Evolutionary conservation across 2,888 invertebrate species (phyloP).

Genomic region (Tricholauxania praeusta): DNA sequence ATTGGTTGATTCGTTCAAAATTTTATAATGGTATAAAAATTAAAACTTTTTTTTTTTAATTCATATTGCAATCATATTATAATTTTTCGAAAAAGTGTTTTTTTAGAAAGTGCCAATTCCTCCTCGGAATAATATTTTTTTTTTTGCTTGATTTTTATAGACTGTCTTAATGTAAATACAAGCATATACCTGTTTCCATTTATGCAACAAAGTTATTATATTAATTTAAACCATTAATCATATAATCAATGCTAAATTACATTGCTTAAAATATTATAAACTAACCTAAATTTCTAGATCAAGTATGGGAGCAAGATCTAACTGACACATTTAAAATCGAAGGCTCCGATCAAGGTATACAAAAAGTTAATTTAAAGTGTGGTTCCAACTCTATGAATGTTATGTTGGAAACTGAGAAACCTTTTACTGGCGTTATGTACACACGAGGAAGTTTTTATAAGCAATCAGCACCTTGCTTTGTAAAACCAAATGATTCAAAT

Average conservation of each 20-base stretch:
- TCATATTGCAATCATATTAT: too few species aligned
- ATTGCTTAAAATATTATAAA: too few species aligned
- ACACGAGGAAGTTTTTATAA: constrained; percentile 74
- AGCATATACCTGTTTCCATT: too few species aligned
- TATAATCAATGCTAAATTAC: too few species aligned
- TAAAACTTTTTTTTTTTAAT: too few species aligned
- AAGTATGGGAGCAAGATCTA: constrained; percentile 69
- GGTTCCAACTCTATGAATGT: constrained; percentile 72
- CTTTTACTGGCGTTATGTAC: constrained; percentile 74
- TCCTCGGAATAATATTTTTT: too few species aligned
- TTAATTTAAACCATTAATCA: too few species aligned
- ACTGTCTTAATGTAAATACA: background rate
- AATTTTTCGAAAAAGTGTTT: too few species aligned
- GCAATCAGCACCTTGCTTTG: constrained; percentile 71
- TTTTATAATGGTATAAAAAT: too few species aligned
- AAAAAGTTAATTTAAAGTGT: constrained; percentile 72
- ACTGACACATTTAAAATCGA: constrained; percentile 72
- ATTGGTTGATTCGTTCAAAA: too few species aligned
- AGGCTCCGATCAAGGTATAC: constrained; percentile 71
- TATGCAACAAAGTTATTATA: background rate
- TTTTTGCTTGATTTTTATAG: too few species aligned
- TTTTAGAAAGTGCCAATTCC: too few species aligned
- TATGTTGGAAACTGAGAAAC: constrained; percentile 70
- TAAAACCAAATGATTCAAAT: constrained; percentile 69
- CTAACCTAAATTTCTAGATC: constrained; percentile 50